These are phyloP conservation scores for Luscinia megarhynchos DNA, from an alignment of 2,797 vertebrate species.

Conservation along the genomic window DNA sequence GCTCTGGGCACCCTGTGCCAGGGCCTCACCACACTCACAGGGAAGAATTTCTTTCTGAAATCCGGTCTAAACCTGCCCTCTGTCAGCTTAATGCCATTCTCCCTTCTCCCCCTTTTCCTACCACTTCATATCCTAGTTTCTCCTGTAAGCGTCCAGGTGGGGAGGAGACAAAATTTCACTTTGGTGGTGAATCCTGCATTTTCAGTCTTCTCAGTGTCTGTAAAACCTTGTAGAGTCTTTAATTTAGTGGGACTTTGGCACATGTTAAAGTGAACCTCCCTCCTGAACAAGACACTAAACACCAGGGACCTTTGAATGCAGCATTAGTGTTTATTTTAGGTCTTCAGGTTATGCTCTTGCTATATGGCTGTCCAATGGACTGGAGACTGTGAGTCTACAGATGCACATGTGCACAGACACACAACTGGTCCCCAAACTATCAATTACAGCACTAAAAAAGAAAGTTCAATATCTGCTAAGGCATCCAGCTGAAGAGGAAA, in stretches of 20 bases:
- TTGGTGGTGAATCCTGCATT: rapidly evolving
- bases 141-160: neutral
- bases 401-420: neutral
- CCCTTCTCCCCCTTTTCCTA: neutral
- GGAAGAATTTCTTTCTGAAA: neutral
- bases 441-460: neutral
- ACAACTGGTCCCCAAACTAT: constrained; percentile 15
- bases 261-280: neutral
- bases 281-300: neutral
- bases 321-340: neutral
- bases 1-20: neutral
- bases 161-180: neutral
- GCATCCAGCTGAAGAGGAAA: neutral
- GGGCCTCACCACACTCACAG: rapidly evolving
- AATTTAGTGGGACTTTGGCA: neutral
- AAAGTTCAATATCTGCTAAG: neutral
- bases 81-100: neutral
- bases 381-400: constrained; percentile 16
- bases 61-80: neutral
- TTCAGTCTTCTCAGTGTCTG: neutral
- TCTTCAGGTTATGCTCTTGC: neutral
- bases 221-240: neutral
- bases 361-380: neutral
- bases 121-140: neutral
- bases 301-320: neutral